A percentile compares a stretch with the other conserved stretches of the same genome.
Evolutionary conservation across 2,113 vertebrate species (phyloP).

Genomic region (Xiphophorus couchianus): DNA sequence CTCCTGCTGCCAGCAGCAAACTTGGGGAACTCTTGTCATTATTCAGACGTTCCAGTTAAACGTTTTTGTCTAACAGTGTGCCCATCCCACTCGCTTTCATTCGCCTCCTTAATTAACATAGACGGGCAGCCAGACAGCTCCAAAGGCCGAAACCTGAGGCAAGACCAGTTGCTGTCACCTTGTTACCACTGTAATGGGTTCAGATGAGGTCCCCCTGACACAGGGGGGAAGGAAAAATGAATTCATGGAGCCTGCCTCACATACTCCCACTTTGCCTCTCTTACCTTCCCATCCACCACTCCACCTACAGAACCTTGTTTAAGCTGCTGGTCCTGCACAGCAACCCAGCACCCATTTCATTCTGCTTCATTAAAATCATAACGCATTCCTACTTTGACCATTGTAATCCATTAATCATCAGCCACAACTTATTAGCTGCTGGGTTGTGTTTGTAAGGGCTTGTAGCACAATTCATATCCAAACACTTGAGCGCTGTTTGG

Average conservation of each 20-base stretch:
- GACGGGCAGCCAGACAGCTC: slow-evolving; percentile 66
- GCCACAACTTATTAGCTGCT: slow-evolving; percentile 43
- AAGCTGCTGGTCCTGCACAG: slow-evolving; percentile 32
- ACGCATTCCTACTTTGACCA: slow-evolving; percentile 52
- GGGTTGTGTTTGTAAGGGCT: slow-evolving; percentile 49
- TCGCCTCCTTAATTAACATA: slow-evolving; percentile 68
- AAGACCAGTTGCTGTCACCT: slow-evolving; percentile 67
- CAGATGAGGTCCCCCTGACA: slow-evolving; percentile 58
- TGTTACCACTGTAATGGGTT: slow-evolving; percentile 70
- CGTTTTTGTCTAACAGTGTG: slow-evolving; percentile 53
- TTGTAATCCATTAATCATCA: slow-evolving; percentile 63
- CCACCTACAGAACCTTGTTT: slow-evolving; percentile 25
- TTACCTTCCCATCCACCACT: slow-evolving; percentile 24
- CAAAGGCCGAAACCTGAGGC: slow-evolving; percentile 49
- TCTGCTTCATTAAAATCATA: slow-evolving; percentile 55
- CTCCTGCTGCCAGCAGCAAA: slow-evolving; percentile 32
- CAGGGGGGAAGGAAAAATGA: slow-evolving; percentile 50
- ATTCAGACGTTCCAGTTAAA: slow-evolving; percentile 51
- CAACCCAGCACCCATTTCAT: slow-evolving; percentile 43
- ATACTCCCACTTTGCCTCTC: slow-evolving; percentile 38
- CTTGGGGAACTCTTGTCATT: slow-evolving; percentile 12
- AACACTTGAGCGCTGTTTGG: slow-evolving; percentile 30
- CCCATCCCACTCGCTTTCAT: slow-evolving; percentile 44
- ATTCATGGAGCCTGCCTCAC: slow-evolving; percentile 43
- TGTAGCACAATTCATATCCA: slow-evolving; percentile 50